Evolutionary conservation across 1,140 invertebrate species (phyloP).

Genomic region (Vollenhovia emeryi): DNA sequence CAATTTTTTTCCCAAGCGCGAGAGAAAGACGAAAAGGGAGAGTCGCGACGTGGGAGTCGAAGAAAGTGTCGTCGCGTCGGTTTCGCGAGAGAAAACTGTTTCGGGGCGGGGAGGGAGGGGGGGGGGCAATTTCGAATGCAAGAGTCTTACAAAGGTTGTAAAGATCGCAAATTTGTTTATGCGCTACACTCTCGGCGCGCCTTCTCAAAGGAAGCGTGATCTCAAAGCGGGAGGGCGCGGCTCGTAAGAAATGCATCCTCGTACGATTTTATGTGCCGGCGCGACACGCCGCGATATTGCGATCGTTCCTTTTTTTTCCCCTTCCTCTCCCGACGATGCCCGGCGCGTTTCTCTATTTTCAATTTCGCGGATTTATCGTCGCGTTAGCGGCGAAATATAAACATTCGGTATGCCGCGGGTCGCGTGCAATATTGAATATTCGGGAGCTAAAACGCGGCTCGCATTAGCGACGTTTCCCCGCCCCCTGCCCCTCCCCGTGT

Average conservation of each 20-base stretch:
- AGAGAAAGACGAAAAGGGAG: neutral
- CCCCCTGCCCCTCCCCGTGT: neutral
- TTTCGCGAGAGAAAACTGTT: neutral
- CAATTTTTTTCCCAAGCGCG: neutral
- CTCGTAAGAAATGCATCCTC: neutral
- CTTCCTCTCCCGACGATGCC: neutral
- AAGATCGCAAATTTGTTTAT: slow-evolving; percentile 3
- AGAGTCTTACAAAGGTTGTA: neutral
- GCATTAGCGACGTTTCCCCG: slow-evolving; percentile 51
- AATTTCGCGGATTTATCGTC: slow-evolving; percentile 30
- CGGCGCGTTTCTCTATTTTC: slow-evolving; percentile 21
- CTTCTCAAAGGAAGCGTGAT: neutral
- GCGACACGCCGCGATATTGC: neutral
- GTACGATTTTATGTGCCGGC: neutral
- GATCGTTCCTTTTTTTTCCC: neutral
- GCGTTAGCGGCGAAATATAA: slow-evolving; percentile 51
- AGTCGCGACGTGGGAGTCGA: neutral
- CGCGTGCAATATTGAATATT: slow-evolving; percentile 59
- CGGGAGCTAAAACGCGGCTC: slow-evolving; percentile 51
- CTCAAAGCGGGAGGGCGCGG: neutral
- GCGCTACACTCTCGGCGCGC: neutral
- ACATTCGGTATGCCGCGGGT: slow-evolving; percentile 30
- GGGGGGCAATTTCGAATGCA: neutral
- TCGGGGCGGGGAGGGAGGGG: too few species aligned
- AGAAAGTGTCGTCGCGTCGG: neutral